Percentiles rank a stretch among this genome's conserved stretches.
phyloP scores from a whole-genome alignment of 2,113 vertebrate species.

The Melozone crissalis region DNA sequence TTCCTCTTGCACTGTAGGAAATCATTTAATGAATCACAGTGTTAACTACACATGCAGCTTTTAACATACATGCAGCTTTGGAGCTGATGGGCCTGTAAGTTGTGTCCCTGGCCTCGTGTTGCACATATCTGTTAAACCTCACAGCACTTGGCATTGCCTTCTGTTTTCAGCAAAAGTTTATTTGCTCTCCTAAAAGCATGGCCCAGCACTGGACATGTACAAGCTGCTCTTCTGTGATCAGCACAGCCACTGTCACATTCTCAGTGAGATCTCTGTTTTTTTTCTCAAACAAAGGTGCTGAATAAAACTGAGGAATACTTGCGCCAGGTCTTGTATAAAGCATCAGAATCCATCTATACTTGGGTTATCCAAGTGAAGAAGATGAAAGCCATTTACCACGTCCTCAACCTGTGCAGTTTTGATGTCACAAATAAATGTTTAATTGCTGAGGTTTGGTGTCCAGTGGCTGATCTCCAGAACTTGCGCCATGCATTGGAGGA shows the following conservation, averaged over 20 bases:
- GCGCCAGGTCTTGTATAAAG: slow-evolving; percentile 89
- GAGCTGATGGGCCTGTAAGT: neutral
- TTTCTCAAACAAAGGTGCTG: slow-evolving; percentile 81
- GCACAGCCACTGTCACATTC: neutral
- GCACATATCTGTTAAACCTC: neutral
- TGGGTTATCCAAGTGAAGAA: slow-evolving; percentile 94
- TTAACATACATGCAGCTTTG: neutral
- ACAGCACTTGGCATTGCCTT: neutral
- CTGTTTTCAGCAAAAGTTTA: neutral
- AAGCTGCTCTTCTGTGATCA: neutral
- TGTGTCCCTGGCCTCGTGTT: fast-evolving
- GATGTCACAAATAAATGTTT: slow-evolving; percentile 98
- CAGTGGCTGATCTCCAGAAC: slow-evolving; percentile 82
- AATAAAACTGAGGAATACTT: slow-evolving; percentile 94
- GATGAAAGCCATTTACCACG: slow-evolving; percentile 98
- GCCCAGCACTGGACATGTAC: fast-evolving
- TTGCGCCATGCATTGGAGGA: slow-evolving; percentile 87
- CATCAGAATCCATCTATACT: slow-evolving; percentile 87
- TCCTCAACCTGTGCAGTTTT: slow-evolving; percentile 95
- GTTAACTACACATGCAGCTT: neutral
- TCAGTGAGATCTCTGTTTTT: neutral
- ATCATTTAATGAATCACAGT: fast-evolving
- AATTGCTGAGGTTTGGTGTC: slow-evolving; percentile 97
- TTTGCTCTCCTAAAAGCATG: neutral
- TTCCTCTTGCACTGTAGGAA: neutral